Percentiles rank a stretch among this genome's conserved stretches.
Conservation (phyloP, 2,888 invertebrate genomes). For the Drosophila conformis region DNA sequence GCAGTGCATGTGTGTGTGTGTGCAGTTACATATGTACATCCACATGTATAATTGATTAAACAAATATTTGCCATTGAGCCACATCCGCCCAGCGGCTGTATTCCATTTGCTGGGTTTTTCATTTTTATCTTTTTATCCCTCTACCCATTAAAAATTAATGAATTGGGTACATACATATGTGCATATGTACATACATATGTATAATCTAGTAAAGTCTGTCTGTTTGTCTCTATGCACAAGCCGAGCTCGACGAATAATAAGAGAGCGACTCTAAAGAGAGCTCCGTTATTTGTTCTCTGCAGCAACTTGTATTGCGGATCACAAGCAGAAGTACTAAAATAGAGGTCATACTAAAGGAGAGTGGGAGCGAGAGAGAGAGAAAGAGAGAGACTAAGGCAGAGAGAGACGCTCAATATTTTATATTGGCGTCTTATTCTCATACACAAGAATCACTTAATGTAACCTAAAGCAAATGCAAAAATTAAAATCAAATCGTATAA, state of each 20-base stretch:
- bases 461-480: background rate
- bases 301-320: background rate
- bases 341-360: background rate
- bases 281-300: background rate
- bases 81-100: constrained; percentile 35
- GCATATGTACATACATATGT: background rate
- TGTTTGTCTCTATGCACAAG: background rate
- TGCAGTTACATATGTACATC: constrained; percentile 19
- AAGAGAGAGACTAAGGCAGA: too few species aligned
- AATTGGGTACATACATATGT: background rate
- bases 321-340: background rate
- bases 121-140: background rate
- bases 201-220: background rate
- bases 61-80: constrained; percentile 72
- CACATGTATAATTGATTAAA: constrained; percentile 71
- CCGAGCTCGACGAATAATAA: too few species aligned
- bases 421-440: background rate
- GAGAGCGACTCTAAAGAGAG: background rate
- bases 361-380: background rate
- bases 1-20: constrained; percentile 5
- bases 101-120: constrained; percentile 7
- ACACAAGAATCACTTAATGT: background rate
- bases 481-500: background rate
- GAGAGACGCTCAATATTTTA: background rate
- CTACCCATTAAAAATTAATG: background rate